Percentiles rank a stretch among this genome's conserved stretches.
phyloP scores from a whole-genome alignment of 2,797 vertebrate genomes.

The Urosaurus nigricauda region DNA sequence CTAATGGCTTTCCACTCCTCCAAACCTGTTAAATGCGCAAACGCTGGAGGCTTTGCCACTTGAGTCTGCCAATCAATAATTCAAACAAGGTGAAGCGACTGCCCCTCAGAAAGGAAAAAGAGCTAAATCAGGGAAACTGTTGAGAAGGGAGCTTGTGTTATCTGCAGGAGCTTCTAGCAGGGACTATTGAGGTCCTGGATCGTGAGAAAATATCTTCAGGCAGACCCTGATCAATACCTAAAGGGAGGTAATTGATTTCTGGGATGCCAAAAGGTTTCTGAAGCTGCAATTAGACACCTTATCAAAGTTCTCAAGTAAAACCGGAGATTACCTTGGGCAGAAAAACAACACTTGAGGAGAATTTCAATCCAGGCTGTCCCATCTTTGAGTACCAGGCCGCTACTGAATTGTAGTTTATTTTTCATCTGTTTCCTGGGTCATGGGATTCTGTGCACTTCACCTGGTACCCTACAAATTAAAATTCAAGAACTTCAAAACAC shows the following conservation, averaged over 20 bases:
- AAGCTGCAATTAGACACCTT: slow-evolving; percentile 67
- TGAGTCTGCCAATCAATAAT: slow-evolving; percentile 60
- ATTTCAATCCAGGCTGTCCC: slow-evolving; percentile 46
- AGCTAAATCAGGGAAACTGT: slow-evolving; percentile 40
- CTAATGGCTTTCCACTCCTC: slow-evolving; percentile 47
- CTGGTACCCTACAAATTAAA: not conserved
- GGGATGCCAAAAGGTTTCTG: slow-evolving; percentile 67
- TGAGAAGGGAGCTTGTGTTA: slow-evolving; percentile 42
- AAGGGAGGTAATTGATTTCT: slow-evolving; percentile 71
- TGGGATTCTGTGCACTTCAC: slow-evolving; percentile 13
- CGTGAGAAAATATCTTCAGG: slow-evolving; percentile 74
- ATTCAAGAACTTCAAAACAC: too few relatives aligned
- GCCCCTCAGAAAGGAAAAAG: slow-evolving; percentile 37
- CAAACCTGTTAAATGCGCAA: slow-evolving; percentile 15
- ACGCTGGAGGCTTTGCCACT: slow-evolving; percentile 44
- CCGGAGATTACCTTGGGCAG: slow-evolving; percentile 63
- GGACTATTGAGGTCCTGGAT: slow-evolving; percentile 63
- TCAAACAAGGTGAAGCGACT: slow-evolving; percentile 52
- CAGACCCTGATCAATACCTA: slow-evolving; percentile 71
- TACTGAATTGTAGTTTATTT: slow-evolving; percentile 30
- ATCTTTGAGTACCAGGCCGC: slow-evolving; percentile 19
- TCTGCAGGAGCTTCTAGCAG: slow-evolving; percentile 42
- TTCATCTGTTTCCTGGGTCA: slow-evolving; percentile 39
- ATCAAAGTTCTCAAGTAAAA: slow-evolving; percentile 74
- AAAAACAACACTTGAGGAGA: slow-evolving; percentile 50